Evolutionary conservation across 1,140 invertebrate species (phyloP), one percentile per base, ranked within the genome.

Genomic region (Atopsyche davidsoni): DNA sequence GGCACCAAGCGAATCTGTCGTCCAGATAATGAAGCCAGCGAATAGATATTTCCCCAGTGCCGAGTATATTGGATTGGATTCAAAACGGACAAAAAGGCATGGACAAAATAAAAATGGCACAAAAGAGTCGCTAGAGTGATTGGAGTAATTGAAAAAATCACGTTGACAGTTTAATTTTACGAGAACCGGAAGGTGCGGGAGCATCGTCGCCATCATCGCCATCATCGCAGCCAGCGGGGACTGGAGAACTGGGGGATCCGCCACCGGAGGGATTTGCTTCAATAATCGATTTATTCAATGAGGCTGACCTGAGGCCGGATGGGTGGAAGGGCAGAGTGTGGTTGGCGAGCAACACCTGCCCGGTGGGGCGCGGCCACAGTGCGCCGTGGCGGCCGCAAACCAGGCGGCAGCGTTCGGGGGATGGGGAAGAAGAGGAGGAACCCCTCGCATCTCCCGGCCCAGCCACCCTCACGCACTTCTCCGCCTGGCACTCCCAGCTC

Each of bases 311-410:
- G 21, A 78, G 60, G 58, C 68, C 69, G 59, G 69, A 72, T 0
- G 77, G 77, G 64, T 79, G 74, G 48, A 80, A 75, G 40, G 66
- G 63, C 2, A 78, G 63, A 0, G 76, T 69, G 10, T 72, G 65
- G 13, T 64, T 65, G 11, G 72, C 67, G 0, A 80, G 55, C 9
- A 19, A 60, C 7, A 65, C 72, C 0, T 62, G 62, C 2, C 65
- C 75, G 0, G 80, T 83, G 3, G 85, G 85, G 55, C 75, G 65
- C 0, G 85, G 86, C 86, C 85, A 89, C 11, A 88, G 69, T 1
- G 78, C 72, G 0, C 82, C 81, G 58, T 77, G 79, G 31, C 70
- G 64, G 6, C 82, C 82, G 63, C 86, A 87, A 0, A 79, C 75
- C 1, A 86, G 68, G 17, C 82, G 70, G 58, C 85, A 89, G 22